Percentiles rank a stretch among this genome's conserved stretches.
These are phyloP conservation scores for Pyralis farinalis DNA, from an alignment of 2,888 invertebrate genomes.

Conservation along the genomic window DNA sequence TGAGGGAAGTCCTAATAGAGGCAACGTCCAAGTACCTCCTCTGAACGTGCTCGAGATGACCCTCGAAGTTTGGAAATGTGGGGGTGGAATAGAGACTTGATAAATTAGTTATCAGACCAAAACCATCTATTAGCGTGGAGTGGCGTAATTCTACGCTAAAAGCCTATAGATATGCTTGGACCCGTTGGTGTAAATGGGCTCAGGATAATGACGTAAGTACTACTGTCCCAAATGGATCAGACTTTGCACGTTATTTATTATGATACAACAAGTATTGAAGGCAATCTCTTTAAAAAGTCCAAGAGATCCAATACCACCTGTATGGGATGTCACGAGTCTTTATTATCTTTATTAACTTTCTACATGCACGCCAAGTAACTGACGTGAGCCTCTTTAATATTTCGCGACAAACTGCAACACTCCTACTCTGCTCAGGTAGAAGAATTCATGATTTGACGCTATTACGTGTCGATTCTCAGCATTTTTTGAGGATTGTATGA, in stretches of 20 bases:
- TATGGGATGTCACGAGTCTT: conserved; percentile 10
- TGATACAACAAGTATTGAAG: conserved; percentile 13
- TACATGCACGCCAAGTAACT: conserved; percentile 3
- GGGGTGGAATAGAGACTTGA: conserved; percentile 18
- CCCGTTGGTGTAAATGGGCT: conserved; percentile 13
- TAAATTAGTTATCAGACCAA: conserved; percentile 8
- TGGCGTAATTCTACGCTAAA: conserved; percentile 9
- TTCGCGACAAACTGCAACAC: conserved; percentile 11
- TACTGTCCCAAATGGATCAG: conserved; percentile 1
- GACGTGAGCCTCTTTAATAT: conserved; percentile 14
- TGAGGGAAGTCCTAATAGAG: conserved; percentile 5
- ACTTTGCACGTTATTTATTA: background rate
- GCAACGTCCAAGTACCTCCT: conserved; percentile 13
- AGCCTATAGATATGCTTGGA: conserved; percentile 11
- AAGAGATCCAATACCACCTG: background rate
- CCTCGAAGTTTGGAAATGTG: conserved; percentile 25
- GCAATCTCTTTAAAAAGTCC: conserved; percentile 5
- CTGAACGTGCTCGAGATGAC: conserved; percentile 15
- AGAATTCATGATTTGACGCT: conserved; percentile 24
- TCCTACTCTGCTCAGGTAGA: conserved; percentile 19
- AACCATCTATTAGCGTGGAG: conserved; percentile 3
- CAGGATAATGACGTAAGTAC: conserved; percentile 2
- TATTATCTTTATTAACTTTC: conserved; percentile 2
- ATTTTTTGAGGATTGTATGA: conserved; percentile 7
- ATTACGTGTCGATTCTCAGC: conserved; percentile 6